Evolutionary conservation across 2,888 invertebrate species (phyloP), one percentile per base, ranked within the genome.

Genomic region (Byasa hedistus): DNA sequence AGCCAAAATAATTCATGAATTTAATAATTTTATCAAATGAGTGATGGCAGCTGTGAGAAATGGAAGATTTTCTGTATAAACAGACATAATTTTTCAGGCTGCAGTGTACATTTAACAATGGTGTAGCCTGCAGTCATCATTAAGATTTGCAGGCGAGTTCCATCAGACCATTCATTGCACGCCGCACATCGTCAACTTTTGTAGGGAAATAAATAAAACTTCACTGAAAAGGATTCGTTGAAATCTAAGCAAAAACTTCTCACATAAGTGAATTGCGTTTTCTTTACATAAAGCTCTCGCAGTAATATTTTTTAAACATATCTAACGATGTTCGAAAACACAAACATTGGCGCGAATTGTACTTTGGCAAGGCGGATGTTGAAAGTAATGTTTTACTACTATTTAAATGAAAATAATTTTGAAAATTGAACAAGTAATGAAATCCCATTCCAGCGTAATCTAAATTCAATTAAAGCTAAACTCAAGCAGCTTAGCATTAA

Each of bases 51-150:
- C 10, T 36, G 48, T 48, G 15, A 48, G 48, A 52, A 7, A 21
- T 44, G 44, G 44, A 44, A 44, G 17, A 15, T 44, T 44, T 44
- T n/a, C 39, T 39, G 22, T 12, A 58, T n/a, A 39, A 39, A 58
- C 21, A 39, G 39, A 21, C 57, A 27, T 19, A 24, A 59, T 51
- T 59, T 51, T n/a, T 24, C 59, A 24, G 51, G 15, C 44, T 44
- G 44, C 44, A 58, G 23, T 44, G 44, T 58, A 39, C 22, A 58
- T 58, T n/a, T 23, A 58, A 58, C 58, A 58, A 58, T 58, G 24
- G 44, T 17, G 44, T 44, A 48, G 62, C 62, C 62, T 62, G 56
- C 56, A 57, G 56, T 27, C 56, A 56, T 62, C 62, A 57, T 62
- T 62, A 57, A 62, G 57, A 51, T 52, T 57, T 57, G 48, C 55